Evolutionary conservation across 2,113 vertebrate genomes (phyloP).

Genomic region (Procavia capensis): DNA sequence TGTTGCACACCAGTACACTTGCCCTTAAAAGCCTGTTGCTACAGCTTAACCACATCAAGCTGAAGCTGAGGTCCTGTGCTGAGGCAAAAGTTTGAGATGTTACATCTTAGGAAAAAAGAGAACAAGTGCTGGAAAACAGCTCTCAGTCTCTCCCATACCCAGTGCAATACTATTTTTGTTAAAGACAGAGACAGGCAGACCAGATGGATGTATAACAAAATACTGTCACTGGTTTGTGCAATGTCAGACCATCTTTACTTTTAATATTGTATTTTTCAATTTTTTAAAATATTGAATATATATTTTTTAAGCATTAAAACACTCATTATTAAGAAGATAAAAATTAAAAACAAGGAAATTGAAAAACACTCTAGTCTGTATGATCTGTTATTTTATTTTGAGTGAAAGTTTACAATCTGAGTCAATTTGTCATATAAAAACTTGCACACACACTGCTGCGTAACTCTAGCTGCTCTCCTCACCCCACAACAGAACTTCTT

Average conservation of each 20-base stretch:
- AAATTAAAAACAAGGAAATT: neutral
- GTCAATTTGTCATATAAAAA: too few species aligned
- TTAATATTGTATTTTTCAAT: neutral
- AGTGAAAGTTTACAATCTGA: too few species aligned
- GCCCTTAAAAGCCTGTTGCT: neutral
- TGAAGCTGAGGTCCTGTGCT: neutral
- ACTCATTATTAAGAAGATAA: neutral
- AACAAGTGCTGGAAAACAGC: neutral
- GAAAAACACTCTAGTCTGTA: neutral
- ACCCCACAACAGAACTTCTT: too few species aligned
- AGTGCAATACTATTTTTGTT: neutral
- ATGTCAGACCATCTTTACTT: neutral
- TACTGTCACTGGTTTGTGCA: neutral
- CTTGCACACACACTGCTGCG: too few species aligned
- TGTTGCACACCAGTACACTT: neutral
- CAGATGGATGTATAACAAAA: neutral
- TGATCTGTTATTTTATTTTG: too few species aligned
- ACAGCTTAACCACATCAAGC: neutral
- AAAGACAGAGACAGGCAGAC: neutral
- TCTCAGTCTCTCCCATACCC: neutral
- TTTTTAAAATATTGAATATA: neutral
- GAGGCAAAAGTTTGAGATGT: neutral
- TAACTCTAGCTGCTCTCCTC: too few species aligned
- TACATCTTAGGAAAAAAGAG: neutral
- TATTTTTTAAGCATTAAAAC: neutral